Evolutionary conservation across 2,888 invertebrate genomes (phyloP).

Genomic region (Galerucella calmariensis): DNA sequence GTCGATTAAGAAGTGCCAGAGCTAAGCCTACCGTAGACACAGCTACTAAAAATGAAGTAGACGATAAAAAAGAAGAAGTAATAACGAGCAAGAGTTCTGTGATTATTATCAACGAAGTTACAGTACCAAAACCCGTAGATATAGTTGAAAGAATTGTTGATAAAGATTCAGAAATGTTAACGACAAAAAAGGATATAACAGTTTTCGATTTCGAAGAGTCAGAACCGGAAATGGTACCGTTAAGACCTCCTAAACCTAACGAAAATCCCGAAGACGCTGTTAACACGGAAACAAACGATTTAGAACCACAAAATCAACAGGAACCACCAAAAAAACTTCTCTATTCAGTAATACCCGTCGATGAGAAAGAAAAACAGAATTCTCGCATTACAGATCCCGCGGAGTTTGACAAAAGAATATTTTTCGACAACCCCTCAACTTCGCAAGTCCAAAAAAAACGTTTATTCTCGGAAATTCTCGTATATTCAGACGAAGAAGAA

Average conservation of each 20-base stretch:
- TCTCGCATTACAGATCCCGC: not conserved
- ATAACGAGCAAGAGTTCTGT: conserved; percentile 10
- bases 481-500: conserved; percentile 9
- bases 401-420: not conserved
- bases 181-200: conserved; percentile 37
- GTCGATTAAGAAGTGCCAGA: conserved; percentile 10
- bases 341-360: not conserved
- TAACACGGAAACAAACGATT: not conserved
- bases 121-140: not conserved
- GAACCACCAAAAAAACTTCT: not conserved
- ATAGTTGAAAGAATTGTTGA: conserved; percentile 4
- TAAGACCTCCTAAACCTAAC: conserved; percentile 12
- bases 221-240: conserved; percentile 34
- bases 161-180: conserved; percentile 1
- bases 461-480: conserved; percentile 6
- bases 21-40: not conserved
- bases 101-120: conserved; percentile 27
- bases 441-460: not conserved
- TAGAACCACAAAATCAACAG: not conserved
- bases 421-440: not conserved
- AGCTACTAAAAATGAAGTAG: not conserved
- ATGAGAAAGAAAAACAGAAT: not conserved
- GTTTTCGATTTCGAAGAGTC: conserved; percentile 45
- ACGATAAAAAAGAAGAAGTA: not conserved
- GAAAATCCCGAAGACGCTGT: not conserved